Conservation (phyloP, 1,140 invertebrate species). For the Pseudoatta argentina region DNA sequence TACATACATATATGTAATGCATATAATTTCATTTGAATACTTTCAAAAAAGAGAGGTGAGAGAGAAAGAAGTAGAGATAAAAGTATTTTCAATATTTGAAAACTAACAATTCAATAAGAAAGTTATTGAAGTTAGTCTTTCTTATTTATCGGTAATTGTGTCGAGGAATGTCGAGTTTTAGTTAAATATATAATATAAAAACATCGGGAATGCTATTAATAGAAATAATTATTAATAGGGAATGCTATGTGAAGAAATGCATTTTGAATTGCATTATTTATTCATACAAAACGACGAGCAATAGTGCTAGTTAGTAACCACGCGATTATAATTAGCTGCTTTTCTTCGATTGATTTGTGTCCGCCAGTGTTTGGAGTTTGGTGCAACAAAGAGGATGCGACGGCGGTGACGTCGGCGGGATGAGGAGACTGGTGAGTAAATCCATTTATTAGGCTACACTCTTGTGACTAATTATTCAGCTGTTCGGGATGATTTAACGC, state of each 20-base stretch:
- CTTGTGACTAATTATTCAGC: slow-evolving; percentile 44
- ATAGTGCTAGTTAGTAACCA: slow-evolving; percentile 1
- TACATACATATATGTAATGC: too few species aligned
- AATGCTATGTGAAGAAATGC: background rate
- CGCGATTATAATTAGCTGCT: slow-evolving; percentile 11
- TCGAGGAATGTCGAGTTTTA: too few species aligned
- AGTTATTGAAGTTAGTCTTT: too few species aligned
- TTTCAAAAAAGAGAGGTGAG: too few species aligned
- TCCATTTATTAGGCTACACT: slow-evolving; percentile 32
- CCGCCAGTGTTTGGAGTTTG: background rate
- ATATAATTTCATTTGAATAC: too few species aligned
- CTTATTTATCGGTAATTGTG: too few species aligned
- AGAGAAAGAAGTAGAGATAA: too few species aligned
- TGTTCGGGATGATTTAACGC: slow-evolving; percentile 34
- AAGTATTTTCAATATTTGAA: background rate
- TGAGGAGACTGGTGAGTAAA: slow-evolving; percentile 6
- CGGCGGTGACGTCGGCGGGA: background rate
- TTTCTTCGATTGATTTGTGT: slow-evolving; percentile 17
- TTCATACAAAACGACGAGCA: background rate
- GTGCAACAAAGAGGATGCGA: background rate
- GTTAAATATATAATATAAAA: too few species aligned
- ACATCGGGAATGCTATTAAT: background rate
- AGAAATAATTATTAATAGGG: too few species aligned
- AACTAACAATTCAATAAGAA: background rate
- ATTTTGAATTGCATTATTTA: background rate